These are phyloP conservation scores for Drosophila nebulosa DNA, from an alignment of 1,140 invertebrate species.

Conservation along the genomic window DNA sequence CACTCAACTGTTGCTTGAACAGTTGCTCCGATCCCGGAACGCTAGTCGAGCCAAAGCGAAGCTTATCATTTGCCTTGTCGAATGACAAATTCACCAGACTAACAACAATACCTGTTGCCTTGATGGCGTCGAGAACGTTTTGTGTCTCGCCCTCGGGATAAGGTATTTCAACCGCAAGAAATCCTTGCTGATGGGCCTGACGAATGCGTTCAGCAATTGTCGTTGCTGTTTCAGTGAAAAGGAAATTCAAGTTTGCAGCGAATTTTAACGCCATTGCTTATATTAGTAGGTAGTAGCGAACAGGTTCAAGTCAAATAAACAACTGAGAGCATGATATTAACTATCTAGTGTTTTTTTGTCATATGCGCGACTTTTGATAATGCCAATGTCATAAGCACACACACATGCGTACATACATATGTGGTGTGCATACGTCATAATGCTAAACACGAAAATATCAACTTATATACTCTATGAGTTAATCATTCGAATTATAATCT, in stretches of 20 bases:
- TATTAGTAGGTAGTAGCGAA: background rate
- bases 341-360: background rate
- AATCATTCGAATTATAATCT: background rate
- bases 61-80: conserved; percentile 84
- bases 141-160: conserved; percentile 88
- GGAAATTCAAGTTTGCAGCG: conserved; percentile 93
- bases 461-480: background rate
- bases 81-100: conserved; percentile 91
- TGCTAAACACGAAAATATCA: background rate
- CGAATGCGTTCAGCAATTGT: conserved; percentile 87
- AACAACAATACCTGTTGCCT: conserved; percentile 87
- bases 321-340: background rate
- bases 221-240: conserved; percentile 88
- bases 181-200: conserved; percentile 90
- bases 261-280: conserved; percentile 86
- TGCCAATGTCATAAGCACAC: background rate
- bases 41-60: conserved; percentile 92
- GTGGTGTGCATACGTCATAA: background rate
- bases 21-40: conserved; percentile 88
- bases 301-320: background rate
- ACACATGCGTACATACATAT: background rate
- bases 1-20: conserved; percentile 87
- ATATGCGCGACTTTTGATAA: conserved; percentile 5
- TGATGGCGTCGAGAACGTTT: conserved; percentile 86
- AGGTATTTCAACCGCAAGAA: conserved; percentile 91